These are phyloP conservation scores for Heliconius ismenius DNA, from an alignment of 2,888 invertebrate genomes.

Conservation along the genomic window DNA sequence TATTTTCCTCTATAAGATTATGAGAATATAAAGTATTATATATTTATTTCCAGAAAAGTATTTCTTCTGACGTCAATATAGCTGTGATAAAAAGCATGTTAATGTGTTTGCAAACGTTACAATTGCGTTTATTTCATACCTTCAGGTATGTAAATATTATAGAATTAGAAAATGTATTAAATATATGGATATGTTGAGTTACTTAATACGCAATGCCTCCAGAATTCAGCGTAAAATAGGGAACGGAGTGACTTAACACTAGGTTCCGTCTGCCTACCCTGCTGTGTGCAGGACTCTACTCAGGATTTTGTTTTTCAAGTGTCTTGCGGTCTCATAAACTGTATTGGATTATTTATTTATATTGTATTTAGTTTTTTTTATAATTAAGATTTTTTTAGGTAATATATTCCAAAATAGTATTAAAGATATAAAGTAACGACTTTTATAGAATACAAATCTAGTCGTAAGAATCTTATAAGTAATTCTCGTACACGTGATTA, in stretches of 20 bases:
- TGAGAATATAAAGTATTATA: background rate
- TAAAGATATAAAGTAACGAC: background rate
- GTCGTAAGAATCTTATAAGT: background rate
- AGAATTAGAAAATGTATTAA: background rate
- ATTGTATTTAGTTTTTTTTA: too few relatives aligned
- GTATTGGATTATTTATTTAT: too few relatives aligned
- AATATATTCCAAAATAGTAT: background rate
- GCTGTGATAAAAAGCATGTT: background rate
- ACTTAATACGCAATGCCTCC: too few relatives aligned
- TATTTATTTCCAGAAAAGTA: constrained; percentile 14
- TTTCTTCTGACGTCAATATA: constrained; percentile 13
- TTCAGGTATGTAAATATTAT: background rate
- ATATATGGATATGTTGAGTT: too few relatives aligned
- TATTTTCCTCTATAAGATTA: constrained; percentile 21
- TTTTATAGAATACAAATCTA: background rate
- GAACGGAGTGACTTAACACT: too few relatives aligned
- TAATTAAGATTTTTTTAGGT: background rate
- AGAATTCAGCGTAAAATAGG: too few relatives aligned
- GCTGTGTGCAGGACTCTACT: too few relatives aligned
- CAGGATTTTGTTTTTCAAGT: too few relatives aligned
- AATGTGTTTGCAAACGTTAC: background rate
- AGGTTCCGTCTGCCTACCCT: too few relatives aligned
- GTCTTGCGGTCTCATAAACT: too few relatives aligned
- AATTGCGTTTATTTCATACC: background rate
- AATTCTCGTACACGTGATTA: constrained; percentile 4